Percentiles rank a stretch among this genome's conserved stretches.
phyloP scores from a whole-genome alignment of 2,888 invertebrate species.

The Sphaeridia pumilis region DNA sequence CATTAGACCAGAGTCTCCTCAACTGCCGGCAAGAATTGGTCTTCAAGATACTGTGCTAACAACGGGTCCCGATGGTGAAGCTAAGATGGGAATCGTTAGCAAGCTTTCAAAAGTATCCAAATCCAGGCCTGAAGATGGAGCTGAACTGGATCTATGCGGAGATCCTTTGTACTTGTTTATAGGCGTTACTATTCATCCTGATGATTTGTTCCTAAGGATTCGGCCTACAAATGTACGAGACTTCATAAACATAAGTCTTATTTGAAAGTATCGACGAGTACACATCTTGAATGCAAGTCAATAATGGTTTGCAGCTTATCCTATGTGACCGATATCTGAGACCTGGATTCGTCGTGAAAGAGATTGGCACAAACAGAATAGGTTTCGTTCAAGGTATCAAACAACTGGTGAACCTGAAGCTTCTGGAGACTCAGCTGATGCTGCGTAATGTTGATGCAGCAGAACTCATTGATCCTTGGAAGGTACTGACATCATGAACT shows the following conservation, averaged over 20 bases:
- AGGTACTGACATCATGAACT: neutral
- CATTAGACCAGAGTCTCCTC: no score
- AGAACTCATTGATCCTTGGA: neutral
- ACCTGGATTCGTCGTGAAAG: conserved; percentile 5
- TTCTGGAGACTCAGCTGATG: conserved; percentile 1
- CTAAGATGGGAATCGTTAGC: conserved; percentile 10
- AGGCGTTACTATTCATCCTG: conserved; percentile 7
- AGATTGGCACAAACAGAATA: conserved; percentile 6
- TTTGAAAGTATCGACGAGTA: neutral
- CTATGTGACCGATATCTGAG: conserved; percentile 10
- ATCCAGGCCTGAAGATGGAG: conserved; percentile 5
- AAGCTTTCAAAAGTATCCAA: conserved; percentile 11
- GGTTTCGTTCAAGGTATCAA: conserved; percentile 10
- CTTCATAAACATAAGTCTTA: neutral
- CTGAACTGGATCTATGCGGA: conserved; percentile 5
- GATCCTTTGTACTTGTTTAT: conserved; percentile 12
- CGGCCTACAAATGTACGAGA: conserved; percentile 7
- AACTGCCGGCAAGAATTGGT: no score
- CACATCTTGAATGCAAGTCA: neutral
- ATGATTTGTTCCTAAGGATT: conserved; percentile 7
- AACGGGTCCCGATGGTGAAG: conserved; percentile 1
- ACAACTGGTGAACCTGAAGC: conserved; percentile 3
- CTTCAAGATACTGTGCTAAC: conserved; percentile 4
- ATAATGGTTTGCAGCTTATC: neutral
- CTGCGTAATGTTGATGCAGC: conserved; percentile 2